phyloP scores from a whole-genome alignment of 2,113 vertebrate species.

The Mixornis gularis region DNA sequence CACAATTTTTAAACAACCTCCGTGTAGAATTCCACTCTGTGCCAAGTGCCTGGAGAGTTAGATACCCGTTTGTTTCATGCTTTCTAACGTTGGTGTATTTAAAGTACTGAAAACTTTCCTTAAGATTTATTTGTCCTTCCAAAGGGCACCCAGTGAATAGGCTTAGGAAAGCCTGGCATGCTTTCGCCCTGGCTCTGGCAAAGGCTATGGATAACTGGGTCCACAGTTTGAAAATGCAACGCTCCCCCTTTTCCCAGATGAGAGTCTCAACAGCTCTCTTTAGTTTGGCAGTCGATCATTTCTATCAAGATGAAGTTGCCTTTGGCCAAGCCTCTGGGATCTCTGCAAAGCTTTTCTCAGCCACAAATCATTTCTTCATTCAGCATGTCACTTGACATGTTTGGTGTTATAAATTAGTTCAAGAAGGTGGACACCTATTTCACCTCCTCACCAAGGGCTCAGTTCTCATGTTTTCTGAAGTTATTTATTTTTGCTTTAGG shows the following conservation, averaged over 20 bases:
- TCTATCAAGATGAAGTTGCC: slow-evolving; percentile 8
- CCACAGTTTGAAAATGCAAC: neutral
- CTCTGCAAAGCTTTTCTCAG: slow-evolving; percentile 34
- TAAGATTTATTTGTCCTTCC: neutral
- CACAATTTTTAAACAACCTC: neutral
- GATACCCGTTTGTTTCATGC: neutral
- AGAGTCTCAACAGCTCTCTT: neutral
- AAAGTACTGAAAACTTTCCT: neutral
- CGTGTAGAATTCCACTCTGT: neutral
- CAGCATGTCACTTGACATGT: slow-evolving; percentile 26
- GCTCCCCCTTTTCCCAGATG: neutral
- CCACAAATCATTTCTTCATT: slow-evolving; percentile 48
- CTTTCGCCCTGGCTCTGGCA: neutral
- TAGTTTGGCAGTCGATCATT: neutral
- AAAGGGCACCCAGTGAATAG: neutral
- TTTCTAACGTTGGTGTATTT: neutral
- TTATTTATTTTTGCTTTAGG: slow-evolving; percentile 62
- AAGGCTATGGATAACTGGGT: neutral
- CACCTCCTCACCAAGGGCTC: slow-evolving; percentile 18
- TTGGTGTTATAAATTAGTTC: slow-evolving; percentile 56
- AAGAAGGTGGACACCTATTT: slow-evolving; percentile 28
- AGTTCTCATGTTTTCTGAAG: slow-evolving; percentile 45
- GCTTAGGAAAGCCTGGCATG: neutral
- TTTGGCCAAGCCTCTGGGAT: slow-evolving; percentile 25
- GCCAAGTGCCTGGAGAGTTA: neutral